Percentiles rank a stretch among this genome's conserved stretches.
phyloP scores from a whole-genome alignment of 1,140 invertebrate species.

The Phymastichus coffea region DNA sequence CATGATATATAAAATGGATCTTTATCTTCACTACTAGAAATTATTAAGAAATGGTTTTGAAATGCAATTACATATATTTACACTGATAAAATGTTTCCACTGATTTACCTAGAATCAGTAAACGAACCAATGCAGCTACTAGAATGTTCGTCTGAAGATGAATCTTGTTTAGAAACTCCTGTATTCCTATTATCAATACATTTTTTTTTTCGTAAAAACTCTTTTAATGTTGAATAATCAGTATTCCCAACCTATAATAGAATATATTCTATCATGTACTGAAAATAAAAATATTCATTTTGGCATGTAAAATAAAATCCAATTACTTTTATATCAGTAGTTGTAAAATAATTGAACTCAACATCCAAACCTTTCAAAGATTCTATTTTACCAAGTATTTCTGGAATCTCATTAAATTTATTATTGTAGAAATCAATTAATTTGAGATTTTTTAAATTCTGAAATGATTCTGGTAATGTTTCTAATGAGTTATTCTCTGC shows the following conservation, averaged over 20 bases:
- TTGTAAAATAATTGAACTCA: conserved; percentile 12
- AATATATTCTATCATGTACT: too few species aligned
- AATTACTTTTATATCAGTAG: conserved; percentile 12
- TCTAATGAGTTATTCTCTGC: neutral
- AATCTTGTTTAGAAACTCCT: too few species aligned
- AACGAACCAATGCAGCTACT: too few species aligned
- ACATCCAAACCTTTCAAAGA: conserved; percentile 22
- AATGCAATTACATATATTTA: too few species aligned
- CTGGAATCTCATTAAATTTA: conserved; percentile 15
- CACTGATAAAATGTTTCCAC: too few species aligned
- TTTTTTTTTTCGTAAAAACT: neutral
- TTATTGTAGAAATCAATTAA: conserved; percentile 17
- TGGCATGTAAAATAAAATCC: too few species aligned
- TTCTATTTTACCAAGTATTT: neutral
- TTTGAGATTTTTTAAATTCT: conserved; percentile 8
- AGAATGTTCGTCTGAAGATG: too few species aligned
- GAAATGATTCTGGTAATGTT: conserved; percentile 17
- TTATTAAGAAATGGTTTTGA: too few species aligned
- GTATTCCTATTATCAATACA: too few species aligned
- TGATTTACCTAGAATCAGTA: too few species aligned
- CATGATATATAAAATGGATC: neutral
- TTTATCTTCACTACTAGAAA: neutral
- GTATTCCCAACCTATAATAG: neutral
- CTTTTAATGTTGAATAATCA: neutral
- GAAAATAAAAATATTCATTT: neutral